Percentiles rank a stretch among this genome's conserved stretches.
phyloP scores from a whole-genome alignment of 1,140 invertebrate species.

The Amphibalanus amphitrite region DNA sequence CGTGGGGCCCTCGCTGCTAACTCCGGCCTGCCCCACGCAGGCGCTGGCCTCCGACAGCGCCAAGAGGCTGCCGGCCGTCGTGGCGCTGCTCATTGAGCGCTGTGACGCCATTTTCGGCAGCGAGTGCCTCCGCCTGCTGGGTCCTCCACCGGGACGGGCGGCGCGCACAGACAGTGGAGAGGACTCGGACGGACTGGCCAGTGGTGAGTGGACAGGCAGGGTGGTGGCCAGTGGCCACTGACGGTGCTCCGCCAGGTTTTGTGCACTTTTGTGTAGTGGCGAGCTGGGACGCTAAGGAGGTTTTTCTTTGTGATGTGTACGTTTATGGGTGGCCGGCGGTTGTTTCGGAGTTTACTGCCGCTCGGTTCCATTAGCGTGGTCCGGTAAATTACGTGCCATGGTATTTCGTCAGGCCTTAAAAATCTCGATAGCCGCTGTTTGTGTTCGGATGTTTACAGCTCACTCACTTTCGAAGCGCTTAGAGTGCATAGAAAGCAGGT shows the following conservation, averaged over 20 bases:
- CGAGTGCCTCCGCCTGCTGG: constrained; percentile 43
- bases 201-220: constrained; percentile 29
- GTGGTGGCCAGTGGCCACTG: too few relatives aligned
- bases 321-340: too few relatives aligned
- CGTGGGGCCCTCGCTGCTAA: constrained; percentile 63
- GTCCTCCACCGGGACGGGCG: constrained; percentile 39
- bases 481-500: too few relatives aligned
- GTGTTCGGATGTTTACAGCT: too few relatives aligned
- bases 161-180: constrained; percentile 52
- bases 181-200: constrained; percentile 65
- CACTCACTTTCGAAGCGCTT: too few relatives aligned
- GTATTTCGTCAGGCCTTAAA: too few relatives aligned
- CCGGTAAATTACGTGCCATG: too few relatives aligned
- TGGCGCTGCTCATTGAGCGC: constrained; percentile 60
- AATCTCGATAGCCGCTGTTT: too few relatives aligned
- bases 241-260: too few relatives aligned
- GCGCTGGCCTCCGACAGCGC: constrained; percentile 19
- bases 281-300: background rate
- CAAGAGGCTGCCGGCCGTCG: constrained; percentile 42
- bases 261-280: too few relatives aligned
- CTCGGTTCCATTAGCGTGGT: too few relatives aligned
- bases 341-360: too few relatives aligned
- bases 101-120: constrained; percentile 58
- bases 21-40: constrained; percentile 33
- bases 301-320: background rate